Base-by-base conservation (phyloP, 1,140 invertebrate genomes). In the Drosophila carrolli region DNA sequence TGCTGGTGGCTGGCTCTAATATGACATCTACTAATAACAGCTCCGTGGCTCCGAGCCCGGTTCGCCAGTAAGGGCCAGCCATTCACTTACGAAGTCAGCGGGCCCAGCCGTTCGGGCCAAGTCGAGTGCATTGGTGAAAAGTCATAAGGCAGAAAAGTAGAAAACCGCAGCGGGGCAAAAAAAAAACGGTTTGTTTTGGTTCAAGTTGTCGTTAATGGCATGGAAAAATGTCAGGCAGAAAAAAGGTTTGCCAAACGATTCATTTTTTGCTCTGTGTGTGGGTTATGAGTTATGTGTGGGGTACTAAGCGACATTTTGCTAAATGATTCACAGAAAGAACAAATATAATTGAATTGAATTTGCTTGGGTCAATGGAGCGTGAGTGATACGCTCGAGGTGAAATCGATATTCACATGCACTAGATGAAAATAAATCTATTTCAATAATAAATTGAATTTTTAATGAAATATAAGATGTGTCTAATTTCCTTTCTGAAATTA, bases 51-150 rank as follows among this genome's bases (percentile, higher is more conserved):
- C 60, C 37, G 32, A 40, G 37, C 50, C 37, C 29, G 43, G 51
- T 13, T 37, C 32, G n/a, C 50, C 32, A 37, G 50, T 53, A 53
- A 53, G 50, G 50, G 75, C 81, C 63, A 66, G 82, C 81, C 81
- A 79, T 88, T 86, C 83, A 82, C 81, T 85, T 85, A 71, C 76
- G 67, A 59, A 46, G 61, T 67, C 57, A 57, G 27, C 41, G 54
- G 68, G 48, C 35, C 61, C 56, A 73, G 50, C 29, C 41, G 23
- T 68, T 68, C 62, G 47, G 61, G 50, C 54, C 75, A 66, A 81
- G 82, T 81, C 75, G 83, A 86, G 82, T 86, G 83, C 82, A 86
- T 83, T 83, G 83, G 83, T 86, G 83, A 86, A 88, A 86, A 86
- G 83, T 86, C 83, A 86, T 79, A 86, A 73, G 73, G 72, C 73